A percentile compares a stretch with the other conserved stretches of the same genome.
These are phyloP conservation scores for Crepidodera aurea DNA, from an alignment of 2,888 invertebrate species.

Conservation along the genomic window DNA sequence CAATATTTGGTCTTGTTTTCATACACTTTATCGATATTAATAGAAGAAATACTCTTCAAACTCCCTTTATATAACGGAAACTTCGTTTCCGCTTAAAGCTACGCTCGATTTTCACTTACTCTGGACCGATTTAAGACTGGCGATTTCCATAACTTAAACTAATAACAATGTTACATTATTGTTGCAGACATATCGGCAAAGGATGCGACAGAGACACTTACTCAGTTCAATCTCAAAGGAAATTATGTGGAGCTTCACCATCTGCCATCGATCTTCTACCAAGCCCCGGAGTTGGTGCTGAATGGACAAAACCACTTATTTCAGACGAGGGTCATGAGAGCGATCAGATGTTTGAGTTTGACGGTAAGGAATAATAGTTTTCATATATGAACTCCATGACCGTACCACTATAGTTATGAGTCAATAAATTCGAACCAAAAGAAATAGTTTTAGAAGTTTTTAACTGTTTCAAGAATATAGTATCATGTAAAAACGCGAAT, in stretches of 20 bases:
- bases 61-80: no score
- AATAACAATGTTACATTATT: slow-evolving; percentile 1
- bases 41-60: no score
- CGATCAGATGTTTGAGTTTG: slow-evolving; percentile 95
- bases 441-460: no score
- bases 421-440: no score
- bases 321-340: slow-evolving; percentile 84
- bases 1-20: no score
- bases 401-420: background rate
- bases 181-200: slow-evolving; percentile 84
- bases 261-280: slow-evolving; percentile 89
- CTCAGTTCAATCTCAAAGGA: slow-evolving; percentile 83
- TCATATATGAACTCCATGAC: background rate
- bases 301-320: slow-evolving; percentile 83
- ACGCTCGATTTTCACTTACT: no score
- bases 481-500: no score
- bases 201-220: slow-evolving; percentile 97
- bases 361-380: slow-evolving; percentile 67
- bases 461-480: no score
- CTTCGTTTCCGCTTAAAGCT: no score
- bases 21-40: no score
- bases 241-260: slow-evolving; percentile 85
- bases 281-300: slow-evolving; percentile 75
- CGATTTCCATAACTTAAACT: background rate
- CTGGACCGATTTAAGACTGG: no score